A percentile compares a stretch with the other conserved stretches of the same genome.
Evolutionary conservation across 1,140 invertebrate species (phyloP).

Genomic region (Ephestia elutella): DNA sequence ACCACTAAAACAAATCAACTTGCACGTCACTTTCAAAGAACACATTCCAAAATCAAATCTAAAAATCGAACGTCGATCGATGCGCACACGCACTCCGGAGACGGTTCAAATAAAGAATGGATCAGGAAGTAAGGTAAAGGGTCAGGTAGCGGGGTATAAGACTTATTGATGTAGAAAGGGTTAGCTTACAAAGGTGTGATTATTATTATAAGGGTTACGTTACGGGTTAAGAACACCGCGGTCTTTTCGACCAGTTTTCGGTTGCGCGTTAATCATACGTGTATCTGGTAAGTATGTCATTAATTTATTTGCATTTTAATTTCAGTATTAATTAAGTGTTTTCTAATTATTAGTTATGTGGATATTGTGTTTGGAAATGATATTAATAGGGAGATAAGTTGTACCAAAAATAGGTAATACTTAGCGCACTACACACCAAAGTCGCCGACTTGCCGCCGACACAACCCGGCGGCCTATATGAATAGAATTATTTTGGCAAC

Average conservation of each 20-base stretch:
- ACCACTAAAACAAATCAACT: slow-evolving; percentile 10
- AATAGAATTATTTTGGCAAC: no score
- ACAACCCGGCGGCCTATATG: no score
- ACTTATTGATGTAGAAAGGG: slow-evolving; percentile 62
- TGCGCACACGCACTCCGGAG: slow-evolving; percentile 61
- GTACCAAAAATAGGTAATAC: no score
- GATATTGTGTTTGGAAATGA: no score
- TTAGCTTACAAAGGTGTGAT: slow-evolving; percentile 65
- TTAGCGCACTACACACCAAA: no score
- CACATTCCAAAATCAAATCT: slow-evolving; percentile 5
- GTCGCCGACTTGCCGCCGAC: no score
- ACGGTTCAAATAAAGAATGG: slow-evolving; percentile 56
- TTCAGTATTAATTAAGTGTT: neutral
- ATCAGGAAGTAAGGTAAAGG: slow-evolving; percentile 56
- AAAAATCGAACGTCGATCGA: slow-evolving; percentile 31
- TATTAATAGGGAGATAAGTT: no score
- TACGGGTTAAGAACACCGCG: slow-evolving; percentile 41
- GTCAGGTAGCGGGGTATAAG: slow-evolving; percentile 66
- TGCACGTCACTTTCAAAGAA: neutral
- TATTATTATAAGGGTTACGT: slow-evolving; percentile 66
- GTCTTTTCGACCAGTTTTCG: slow-evolving; percentile 26
- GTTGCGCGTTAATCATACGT: slow-evolving; percentile 48
- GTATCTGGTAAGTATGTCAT: slow-evolving; percentile 19
- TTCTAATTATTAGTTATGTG: no score
- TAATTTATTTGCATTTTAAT: slow-evolving; percentile 19